Base-by-base conservation (phyloP, 1,140 invertebrate species). In the Thaumatotibia leucotreta region DNA sequence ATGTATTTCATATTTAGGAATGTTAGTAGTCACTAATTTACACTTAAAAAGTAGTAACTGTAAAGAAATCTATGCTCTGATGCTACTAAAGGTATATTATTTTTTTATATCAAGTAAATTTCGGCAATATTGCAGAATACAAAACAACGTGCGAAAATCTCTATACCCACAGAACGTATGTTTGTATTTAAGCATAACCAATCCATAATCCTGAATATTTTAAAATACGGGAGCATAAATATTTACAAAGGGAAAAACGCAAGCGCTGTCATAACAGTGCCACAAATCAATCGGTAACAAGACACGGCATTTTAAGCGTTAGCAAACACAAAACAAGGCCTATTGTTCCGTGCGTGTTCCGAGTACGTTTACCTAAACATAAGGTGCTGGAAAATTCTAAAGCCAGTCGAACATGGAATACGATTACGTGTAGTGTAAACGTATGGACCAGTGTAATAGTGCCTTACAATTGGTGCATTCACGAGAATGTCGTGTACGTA, bases 291-390 rank as follows among this genome's bases (percentile, higher is more conserved):
- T 58, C 11, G 23, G 24, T 24, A 58, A 29, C 52, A 17, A 6
- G 52, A 27, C 6, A 17, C 24, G n/a, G 24, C 24, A 58, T 58
- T 58, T 27, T 58, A 24, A 29, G 11, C 52, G n/a, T 31, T 58
- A 14, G 4, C 23, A 24, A 29, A 27, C 52, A 29, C n/a, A 58
- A 17, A 58, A 58, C 52, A 58, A 58, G 52, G 24, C 5, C 52
- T 27, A 58, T 58, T 58, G 52, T 58, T 58, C 52, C 11, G n/a
- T 52, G 50, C 33, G 33, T 24, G 52, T 58, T 58, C 52, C 52
- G n/a, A 11, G 52, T 27, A 58, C 24, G 52, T 14, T 27, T 58
- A 14, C 52, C 52, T 58, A 58, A 58, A 58, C 52, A 58, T 58
- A 24, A n/a, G 52, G 24, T 14, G 52, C 23, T 27, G 52, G 27